phyloP scores from a whole-genome alignment of 2,888 invertebrate species.

The Mythimna loreyi region DNA sequence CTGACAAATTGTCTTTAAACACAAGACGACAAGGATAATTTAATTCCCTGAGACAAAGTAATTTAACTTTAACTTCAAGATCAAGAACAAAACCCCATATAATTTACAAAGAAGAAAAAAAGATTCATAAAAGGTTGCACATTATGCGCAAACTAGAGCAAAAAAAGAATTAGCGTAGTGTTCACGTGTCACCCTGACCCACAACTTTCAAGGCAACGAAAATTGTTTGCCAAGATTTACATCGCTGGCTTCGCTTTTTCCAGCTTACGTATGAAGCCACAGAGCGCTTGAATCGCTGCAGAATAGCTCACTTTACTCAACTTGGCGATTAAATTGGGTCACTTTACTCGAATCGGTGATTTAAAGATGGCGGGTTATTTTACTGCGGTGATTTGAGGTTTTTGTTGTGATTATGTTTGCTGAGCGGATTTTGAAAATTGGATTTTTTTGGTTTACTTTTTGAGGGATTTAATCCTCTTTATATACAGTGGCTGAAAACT shows the following conservation, averaged over 20 bases:
- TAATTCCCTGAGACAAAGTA: background rate
- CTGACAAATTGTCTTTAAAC: background rate
- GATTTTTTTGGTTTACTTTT: constrained; percentile 2
- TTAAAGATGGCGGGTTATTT: constrained; percentile 34
- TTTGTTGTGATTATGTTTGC: constrained; percentile 24
- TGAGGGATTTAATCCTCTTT: constrained; percentile 1
- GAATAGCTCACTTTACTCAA: constrained; percentile 57
- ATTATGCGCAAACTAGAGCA: constrained; percentile 62
- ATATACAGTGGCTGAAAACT: constrained; percentile 3
- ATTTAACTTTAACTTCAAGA: constrained; percentile 6
- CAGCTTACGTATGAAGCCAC: constrained; percentile 51
- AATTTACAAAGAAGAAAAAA: constrained; percentile 39
- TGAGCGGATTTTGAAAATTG: constrained; percentile 25
- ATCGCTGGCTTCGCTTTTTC: constrained; percentile 55
- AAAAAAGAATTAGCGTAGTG: constrained; percentile 63
- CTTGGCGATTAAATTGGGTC: constrained; percentile 59
- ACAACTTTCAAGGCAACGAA: constrained; percentile 76
- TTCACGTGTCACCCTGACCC: constrained; percentile 75
- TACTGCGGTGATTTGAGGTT: constrained; percentile 33
- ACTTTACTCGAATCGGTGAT: constrained; percentile 55
- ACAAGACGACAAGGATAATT: background rate
- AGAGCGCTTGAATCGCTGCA: constrained; percentile 46
- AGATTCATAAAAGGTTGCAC: constrained; percentile 61
- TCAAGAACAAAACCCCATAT: constrained; percentile 14
- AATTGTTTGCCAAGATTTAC: constrained; percentile 70